Evolutionary conservation across 2,888 invertebrate species (phyloP), one percentile per base, ranked within the genome.

Genomic region (Polyommatus iphigenia): DNA sequence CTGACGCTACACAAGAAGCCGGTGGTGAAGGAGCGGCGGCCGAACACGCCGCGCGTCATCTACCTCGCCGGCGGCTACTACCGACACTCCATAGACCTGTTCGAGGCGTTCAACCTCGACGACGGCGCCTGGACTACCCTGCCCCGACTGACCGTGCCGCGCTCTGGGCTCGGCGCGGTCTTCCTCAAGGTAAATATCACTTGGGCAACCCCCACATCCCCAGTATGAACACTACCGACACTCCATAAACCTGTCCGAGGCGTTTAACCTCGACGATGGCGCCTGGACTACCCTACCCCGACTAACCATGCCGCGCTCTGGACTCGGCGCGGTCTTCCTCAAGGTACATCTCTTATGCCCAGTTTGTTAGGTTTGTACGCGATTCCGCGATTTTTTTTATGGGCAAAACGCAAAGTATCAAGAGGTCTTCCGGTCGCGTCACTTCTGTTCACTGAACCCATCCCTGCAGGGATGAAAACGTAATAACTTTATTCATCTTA

Each of bases 31-130:
- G 97, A 98, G 86, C 93, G 98, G 79, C 96, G 97, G 76, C 98
- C 98, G 24, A 97, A 97, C 88, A 97, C 98, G 50, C 98, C 98
- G 0, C 95, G 98, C 78, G 97, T 98, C 81, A 98, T 99, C 82
- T 98, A 98, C 90, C 96, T 98, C 71, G 98, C 98, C 15, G 99
- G 99, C 18, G 99, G 99, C 0, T 99, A 98, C 90, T 96, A 96
- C 82, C 94, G 97, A 79, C 97, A 98, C 87, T 98, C 98, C 0
- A 93, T 99, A 80, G 98, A 98, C 87, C 95, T 97, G 80, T 94
- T 99, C 85, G 98, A 99, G 88, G 98, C 98, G 0, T 98, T 96
- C 88, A 98, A 98, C 89, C 96, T 97, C 18, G 97, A 97, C 84
- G 97, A 98, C 84, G 96, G 96, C 87, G 96, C 96, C 71, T 99